These are phyloP conservation scores for Sebastes nivosus DNA, from an alignment of 2,797 vertebrate species.

Conservation along the genomic window DNA sequence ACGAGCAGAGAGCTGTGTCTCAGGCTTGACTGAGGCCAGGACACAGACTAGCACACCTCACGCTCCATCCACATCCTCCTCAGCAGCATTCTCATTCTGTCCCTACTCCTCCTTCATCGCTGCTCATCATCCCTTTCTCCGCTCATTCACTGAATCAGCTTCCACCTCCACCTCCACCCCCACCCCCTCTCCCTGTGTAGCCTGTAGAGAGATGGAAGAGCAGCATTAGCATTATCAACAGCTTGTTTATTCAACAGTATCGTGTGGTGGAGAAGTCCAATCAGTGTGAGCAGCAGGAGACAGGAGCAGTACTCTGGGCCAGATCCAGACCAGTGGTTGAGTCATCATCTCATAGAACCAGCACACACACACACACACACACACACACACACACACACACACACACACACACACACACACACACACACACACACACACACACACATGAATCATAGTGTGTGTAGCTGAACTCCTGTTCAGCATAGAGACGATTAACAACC, in stretches of 20 bases:
- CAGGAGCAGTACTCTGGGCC: slow-evolving; percentile 23
- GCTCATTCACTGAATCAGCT: not conserved
- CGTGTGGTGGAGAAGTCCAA: slow-evolving; percentile 15
- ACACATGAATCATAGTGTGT: slow-evolving; percentile 13
- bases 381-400: not conserved
- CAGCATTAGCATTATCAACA: not conserved
- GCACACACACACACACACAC: not conserved
- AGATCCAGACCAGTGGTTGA: slow-evolving; percentile 34
- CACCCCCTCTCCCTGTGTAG: not conserved
- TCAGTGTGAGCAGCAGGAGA: slow-evolving; percentile 22
- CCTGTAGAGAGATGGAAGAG: slow-evolving; percentile 1
- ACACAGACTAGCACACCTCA: not conserved
- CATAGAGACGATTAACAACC: not conserved
- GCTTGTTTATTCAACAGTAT: slow-evolving; percentile 33
- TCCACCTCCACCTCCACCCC: not conserved
- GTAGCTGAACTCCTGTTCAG: not conserved
- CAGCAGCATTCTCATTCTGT: not conserved
- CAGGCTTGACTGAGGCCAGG: not conserved
- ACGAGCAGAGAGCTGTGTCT: slow-evolving; percentile 5
- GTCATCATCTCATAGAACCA: slow-evolving; percentile 32
- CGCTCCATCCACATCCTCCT: not conserved
- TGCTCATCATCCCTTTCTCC: not conserved
- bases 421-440: not conserved
- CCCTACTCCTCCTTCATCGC: not conserved
- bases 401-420: slow-evolving; percentile 3